Evolutionary conservation across 2,888 invertebrate species (phyloP).

Genomic region (Stictocephala bisonia): DNA sequence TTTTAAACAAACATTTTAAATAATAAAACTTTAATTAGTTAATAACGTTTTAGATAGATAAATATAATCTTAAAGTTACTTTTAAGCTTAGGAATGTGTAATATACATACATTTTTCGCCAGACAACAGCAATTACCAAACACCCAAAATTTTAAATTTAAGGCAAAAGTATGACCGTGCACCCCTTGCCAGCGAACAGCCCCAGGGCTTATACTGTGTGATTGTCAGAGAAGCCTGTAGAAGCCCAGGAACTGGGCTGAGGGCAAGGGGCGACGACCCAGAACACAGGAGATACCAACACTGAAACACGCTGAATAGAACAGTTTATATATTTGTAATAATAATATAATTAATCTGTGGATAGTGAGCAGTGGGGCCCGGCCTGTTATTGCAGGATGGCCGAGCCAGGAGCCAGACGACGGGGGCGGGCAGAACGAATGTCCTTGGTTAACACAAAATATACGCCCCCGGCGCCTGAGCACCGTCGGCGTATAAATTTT

Average conservation of each 20-base stretch:
- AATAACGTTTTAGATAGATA: too few relatives aligned
- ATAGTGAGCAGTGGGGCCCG: slow-evolving; percentile 21
- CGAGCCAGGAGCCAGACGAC: background rate
- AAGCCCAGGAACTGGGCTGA: background rate
- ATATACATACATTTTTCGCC: background rate
- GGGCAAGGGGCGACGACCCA: background rate
- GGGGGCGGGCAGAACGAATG: background rate
- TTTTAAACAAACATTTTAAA: too few relatives aligned
- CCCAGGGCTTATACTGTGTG: background rate
- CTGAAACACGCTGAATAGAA: slow-evolving; percentile 36
- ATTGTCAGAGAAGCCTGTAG: background rate
- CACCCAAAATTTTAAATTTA: slow-evolving; percentile 12
- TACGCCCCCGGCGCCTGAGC: too few relatives aligned
- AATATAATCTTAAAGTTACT: background rate
- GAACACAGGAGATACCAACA: slow-evolving; percentile 13
- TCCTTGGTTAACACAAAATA: too few relatives aligned
- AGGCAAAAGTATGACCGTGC: slow-evolving; percentile 21
- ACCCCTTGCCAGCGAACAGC: background rate
- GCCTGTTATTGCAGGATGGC: slow-evolving; percentile 14
- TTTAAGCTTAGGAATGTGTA: too few relatives aligned
- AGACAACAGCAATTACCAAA: slow-evolving; percentile 21
- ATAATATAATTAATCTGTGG: slow-evolving; percentile 26
- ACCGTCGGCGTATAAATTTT: too few relatives aligned
- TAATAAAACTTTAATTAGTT: too few relatives aligned
- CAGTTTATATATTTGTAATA: slow-evolving; percentile 40